Evolutionary conservation across 2,113 vertebrate genomes (phyloP).

Genomic region (Corythornis madagascariensis): DNA sequence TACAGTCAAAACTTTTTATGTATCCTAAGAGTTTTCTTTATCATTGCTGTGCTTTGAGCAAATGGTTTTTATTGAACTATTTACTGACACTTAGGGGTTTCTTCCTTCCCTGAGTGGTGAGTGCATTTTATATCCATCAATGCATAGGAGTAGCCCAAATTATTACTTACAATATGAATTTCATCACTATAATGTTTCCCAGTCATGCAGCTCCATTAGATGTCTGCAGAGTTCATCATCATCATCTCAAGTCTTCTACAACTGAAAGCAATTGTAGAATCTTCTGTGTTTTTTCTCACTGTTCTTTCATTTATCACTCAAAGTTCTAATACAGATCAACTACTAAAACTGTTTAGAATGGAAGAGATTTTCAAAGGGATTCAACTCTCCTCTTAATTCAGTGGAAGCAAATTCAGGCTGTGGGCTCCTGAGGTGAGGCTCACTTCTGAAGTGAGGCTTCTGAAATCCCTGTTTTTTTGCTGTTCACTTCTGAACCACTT

Average conservation of each 20-base stretch:
- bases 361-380: background rate
- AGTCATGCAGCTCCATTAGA: background rate
- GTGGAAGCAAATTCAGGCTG: background rate
- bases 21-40: conserved; percentile 50
- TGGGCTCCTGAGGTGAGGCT: background rate
- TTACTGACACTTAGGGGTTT: conserved; percentile 23
- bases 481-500: background rate
- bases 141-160: conserved; percentile 32
- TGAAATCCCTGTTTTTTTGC: background rate
- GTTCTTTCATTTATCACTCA: background rate
- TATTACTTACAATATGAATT: conserved; percentile 27
- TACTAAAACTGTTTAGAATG: background rate
- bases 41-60: conserved; percentile 13
- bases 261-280: background rate
- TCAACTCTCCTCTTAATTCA: background rate
- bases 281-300: background rate
- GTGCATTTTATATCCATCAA: conserved; percentile 38
- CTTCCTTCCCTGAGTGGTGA: conserved; percentile 4
- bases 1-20: conserved; percentile 35
- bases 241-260: background rate
- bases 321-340: background rate
- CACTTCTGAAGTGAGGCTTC: background rate
- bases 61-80: conserved; percentile 46
- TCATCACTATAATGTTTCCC: background rate
- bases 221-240: background rate